Evolutionary conservation across 2,797 vertebrate species (phyloP).

Genomic region (Spondyliosoma cantharus): DNA sequence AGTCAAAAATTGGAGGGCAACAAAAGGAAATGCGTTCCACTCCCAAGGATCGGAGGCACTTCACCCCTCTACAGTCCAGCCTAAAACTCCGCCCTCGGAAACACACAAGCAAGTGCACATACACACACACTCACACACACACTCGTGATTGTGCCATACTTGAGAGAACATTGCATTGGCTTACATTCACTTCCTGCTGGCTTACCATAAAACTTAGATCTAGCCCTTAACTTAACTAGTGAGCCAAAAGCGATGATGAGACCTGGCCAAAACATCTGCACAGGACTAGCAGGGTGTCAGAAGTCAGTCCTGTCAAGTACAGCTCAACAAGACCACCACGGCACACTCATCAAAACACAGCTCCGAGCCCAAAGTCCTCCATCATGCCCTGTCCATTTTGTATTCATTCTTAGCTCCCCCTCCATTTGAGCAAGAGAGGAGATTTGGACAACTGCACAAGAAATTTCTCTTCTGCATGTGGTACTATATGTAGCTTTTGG

Average conservation of each 20-base stretch:
- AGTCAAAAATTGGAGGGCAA: conserved; percentile 81
- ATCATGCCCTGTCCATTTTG: conserved; percentile 38
- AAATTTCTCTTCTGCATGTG: neutral
- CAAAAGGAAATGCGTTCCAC: conserved; percentile 80
- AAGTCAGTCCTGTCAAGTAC: neutral
- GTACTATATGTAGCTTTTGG: neutral
- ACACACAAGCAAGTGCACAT: conserved; percentile 28
- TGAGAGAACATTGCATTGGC: conserved; percentile 3
- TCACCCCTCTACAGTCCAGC: conserved; percentile 65
- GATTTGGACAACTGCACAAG: neutral
- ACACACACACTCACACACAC: conserved; percentile 31
- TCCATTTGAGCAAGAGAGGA: conserved; percentile 13
- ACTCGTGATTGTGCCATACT: conserved; percentile 10
- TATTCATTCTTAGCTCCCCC: conserved; percentile 33
- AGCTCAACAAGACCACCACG: conserved; percentile 12
- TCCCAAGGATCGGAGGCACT: conserved; percentile 73
- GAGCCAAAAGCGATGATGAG: neutral
- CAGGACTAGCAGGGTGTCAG: neutral
- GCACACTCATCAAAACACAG: conserved; percentile 21
- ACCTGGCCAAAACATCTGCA: conserved; percentile 13
- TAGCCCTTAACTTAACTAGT: conserved; percentile 11
- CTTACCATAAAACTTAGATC: conserved; percentile 14
- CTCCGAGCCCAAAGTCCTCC: conserved; percentile 37
- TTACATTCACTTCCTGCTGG: conserved; percentile 35
- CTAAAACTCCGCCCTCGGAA: conserved; percentile 38